Evolutionary conservation across 2,113 vertebrate genomes (phyloP).

Genomic region (Leuciscus idus): DNA sequence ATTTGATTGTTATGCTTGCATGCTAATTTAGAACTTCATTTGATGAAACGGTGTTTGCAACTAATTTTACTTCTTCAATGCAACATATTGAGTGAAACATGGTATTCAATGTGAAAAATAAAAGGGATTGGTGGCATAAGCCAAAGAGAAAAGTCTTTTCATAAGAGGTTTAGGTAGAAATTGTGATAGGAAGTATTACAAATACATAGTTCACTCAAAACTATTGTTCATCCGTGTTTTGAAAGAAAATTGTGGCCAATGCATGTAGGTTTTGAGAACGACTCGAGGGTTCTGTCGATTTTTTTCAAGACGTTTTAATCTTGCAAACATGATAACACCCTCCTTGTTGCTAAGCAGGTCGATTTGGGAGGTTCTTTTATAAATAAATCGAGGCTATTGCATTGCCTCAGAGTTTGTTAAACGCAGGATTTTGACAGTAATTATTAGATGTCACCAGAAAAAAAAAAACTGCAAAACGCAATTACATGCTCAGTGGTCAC

Average conservation of each 20-base stretch:
- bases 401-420: slow-evolving; percentile 18
- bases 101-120: not conserved
- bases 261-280: not conserved
- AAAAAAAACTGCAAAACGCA: not conserved
- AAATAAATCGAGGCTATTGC: slow-evolving; percentile 3
- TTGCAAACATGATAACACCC: not conserved
- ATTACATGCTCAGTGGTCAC: slow-evolving; percentile 42
- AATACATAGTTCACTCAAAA: not conserved
- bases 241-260: not conserved
- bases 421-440: slow-evolving; percentile 8
- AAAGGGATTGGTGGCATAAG: not conserved
- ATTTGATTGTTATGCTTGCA: not conserved
- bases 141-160: not conserved
- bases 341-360: not conserved
- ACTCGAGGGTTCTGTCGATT: not conserved
- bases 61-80: not conserved
- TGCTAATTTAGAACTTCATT: not conserved
- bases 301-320: not conserved
- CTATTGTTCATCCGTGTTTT: not conserved
- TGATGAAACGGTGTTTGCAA: not conserved
- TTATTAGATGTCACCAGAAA: slow-evolving; percentile 16
- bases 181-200: not conserved
- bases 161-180: not conserved
- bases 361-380: not conserved
- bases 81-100: not conserved